Conservation (phyloP, 2,888 invertebrate genomes). For the Clistopyga incitator region DNA sequence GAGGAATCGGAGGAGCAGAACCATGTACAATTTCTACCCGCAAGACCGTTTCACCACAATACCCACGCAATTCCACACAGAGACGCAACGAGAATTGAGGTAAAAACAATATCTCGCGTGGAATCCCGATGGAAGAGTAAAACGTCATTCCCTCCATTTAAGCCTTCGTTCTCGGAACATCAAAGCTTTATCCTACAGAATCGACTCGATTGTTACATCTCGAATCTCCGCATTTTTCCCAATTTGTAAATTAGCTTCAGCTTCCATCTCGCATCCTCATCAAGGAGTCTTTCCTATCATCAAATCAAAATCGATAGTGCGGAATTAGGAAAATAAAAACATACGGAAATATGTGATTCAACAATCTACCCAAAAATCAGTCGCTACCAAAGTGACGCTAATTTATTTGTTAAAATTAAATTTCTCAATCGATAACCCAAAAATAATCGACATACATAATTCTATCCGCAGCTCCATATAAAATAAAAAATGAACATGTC, state of each 20-base stretch:
- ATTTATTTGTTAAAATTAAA: no score
- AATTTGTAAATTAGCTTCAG: background rate
- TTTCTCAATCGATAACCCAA: background rate
- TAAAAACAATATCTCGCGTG: slow-evolving; percentile 37
- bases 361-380: no score
- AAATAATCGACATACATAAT: background rate
- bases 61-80: slow-evolving; percentile 14
- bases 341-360: no score
- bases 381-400: no score
- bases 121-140: slow-evolving; percentile 17
- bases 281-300: background rate
- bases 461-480: no score
- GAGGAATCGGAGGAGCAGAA: background rate
- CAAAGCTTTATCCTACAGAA: slow-evolving; percentile 24
- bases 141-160: slow-evolving; percentile 30
- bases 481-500: no score
- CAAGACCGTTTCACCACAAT: background rate
- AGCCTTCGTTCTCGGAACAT: slow-evolving; percentile 43
- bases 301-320: background rate
- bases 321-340: no score
- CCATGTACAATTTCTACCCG: slow-evolving; percentile 3
- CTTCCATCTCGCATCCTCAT: background rate
- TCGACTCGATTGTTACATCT: background rate
- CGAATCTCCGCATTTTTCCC: background rate
- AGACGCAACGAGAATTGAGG: slow-evolving; percentile 25